Base-by-base conservation (phyloP, 2,888 invertebrate genomes). In the Creontiades dilutus region DNA sequence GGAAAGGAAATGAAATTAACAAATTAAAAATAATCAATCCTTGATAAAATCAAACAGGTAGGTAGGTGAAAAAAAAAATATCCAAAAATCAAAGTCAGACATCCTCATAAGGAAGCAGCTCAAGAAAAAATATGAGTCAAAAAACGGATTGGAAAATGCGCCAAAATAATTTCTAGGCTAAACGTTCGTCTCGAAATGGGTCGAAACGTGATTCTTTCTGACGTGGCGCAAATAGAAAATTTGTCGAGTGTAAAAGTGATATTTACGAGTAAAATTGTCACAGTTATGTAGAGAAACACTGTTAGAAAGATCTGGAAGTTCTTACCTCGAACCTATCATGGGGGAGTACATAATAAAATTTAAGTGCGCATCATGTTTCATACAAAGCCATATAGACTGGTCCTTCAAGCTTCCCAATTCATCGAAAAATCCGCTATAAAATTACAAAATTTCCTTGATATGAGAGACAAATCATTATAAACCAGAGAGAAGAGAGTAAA, bases 121-220 rank as follows among this genome's bases (percentile, higher is more conserved):
- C 23, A 78, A 3, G n/a, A 37, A 78, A 78, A 37, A 78, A 37
- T 23, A 68, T 23, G 68, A 68, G 19, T 0, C 19, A 61, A 76
- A 46, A 76, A 76, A 86, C 23, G 23, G 19, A 48, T 88, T 48
- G 88, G 88, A 80, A 88, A 78, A 80, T 88, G 88, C 88, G 88
- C 88, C 88, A 88, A 88, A 88, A 86, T 86, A 86, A 86, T 37
- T 86, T 78, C n/a, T 19, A 46, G 46, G 78, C 78, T 19, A 78
- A 78, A 78, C 11, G 37, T 78, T 46, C 16, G 28, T 75, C 19
- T 75, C 75, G 19, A 12, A 27, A 14, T 75, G 2, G 2, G 37
- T 19, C 75, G 16, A 37, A 78, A 68, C 12, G n/a, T 46, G n/a
- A 46, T 78, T 78, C 13, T 78, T 76, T 1, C 12, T 76, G 28